phyloP scores from a whole-genome alignment of 2,888 invertebrate genomes.

The Drosophila meridionalis region DNA sequence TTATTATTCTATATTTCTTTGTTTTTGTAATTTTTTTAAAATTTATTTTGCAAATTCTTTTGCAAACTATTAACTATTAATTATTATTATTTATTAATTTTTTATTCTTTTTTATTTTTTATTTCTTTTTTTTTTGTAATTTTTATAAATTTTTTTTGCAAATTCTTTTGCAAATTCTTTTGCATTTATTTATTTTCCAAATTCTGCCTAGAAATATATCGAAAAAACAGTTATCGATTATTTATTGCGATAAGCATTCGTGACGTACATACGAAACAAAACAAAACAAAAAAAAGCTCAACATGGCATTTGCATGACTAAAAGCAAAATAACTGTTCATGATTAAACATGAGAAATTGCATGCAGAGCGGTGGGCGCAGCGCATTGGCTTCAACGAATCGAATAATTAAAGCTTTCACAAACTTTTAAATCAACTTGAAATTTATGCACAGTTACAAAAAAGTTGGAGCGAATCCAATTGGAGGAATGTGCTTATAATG shows the following conservation, averaged over 20 bases:
- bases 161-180: background rate
- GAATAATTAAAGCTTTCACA: conserved; percentile 56
- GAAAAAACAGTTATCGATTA: conserved; percentile 7
- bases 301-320: conserved; percentile 45
- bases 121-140: too few relatives aligned
- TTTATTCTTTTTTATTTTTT: background rate
- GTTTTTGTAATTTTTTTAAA: too few relatives aligned
- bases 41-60: too few relatives aligned
- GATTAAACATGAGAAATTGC: conserved; percentile 39
- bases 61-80: too few relatives aligned
- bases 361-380: conserved; percentile 25
- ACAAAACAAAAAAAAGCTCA: conserved; percentile 2
- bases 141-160: background rate
- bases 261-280: background rate
- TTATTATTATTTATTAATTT: background rate
- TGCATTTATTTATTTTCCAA: background rate
- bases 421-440: conserved; percentile 22
- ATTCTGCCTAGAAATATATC: background rate
- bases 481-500: conserved; percentile 25
- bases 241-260: background rate
- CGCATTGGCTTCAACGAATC: conserved; percentile 44
- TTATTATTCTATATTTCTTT: too few relatives aligned
- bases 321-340: conserved; percentile 25
- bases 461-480: conserved; percentile 30
- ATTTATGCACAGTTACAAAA: conserved; percentile 29